Evolutionary conservation across 2,797 vertebrate genomes (phyloP), one percentile per base, ranked within the genome.

Genomic region (Gobio occitaniae): DNA sequence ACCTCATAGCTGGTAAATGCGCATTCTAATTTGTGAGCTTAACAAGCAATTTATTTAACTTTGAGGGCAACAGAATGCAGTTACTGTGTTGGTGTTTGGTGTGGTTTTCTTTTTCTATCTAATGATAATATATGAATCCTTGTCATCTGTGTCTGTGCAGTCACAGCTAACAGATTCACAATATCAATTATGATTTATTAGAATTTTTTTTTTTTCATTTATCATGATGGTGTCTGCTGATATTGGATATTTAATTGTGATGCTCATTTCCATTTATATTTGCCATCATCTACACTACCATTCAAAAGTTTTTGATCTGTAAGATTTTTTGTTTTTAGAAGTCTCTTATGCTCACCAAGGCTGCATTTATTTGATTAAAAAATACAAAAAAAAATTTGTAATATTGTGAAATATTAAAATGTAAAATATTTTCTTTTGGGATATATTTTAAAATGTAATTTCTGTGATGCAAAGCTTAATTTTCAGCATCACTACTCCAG

Each of bases 41-140:
- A 29, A 15, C 61, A 32, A 1, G 6, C 13, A 0, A 21, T 79
- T 56, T 36, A 36, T 50, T 83, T 38, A 54, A 29, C 61, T 77
- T 63, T 71, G 21, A 71, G 84, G 84, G 84, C 84, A 85, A 80
- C 84, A 80, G 84, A 85, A 54, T 65, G 84, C 84, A 85, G 77
- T 80, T 38, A 16, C 19, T 21, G 66, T 48, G 29, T 80, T 21
- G 16, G 66, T 48, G 29, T 80, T 21, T 80, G 17, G 44, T 66
- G 59, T 63, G 16, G 3, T 66, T 78, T 63, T 13, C n/a, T 32
- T 50, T 78, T 19, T 50, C 61, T 50, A 41, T 66, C 11, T 17
- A 15, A 2, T 79, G 25, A 48, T 50, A 79, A 54, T 69, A 41
- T 47, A 36, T 29, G 52, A 54, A 21, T 72, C 6, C 2, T 4